A percentile compares a stretch with the other conserved stretches of the same genome.
Evolutionary conservation across 2,797 vertebrate genomes (phyloP).

Genomic region (Xenops minutus): DNA sequence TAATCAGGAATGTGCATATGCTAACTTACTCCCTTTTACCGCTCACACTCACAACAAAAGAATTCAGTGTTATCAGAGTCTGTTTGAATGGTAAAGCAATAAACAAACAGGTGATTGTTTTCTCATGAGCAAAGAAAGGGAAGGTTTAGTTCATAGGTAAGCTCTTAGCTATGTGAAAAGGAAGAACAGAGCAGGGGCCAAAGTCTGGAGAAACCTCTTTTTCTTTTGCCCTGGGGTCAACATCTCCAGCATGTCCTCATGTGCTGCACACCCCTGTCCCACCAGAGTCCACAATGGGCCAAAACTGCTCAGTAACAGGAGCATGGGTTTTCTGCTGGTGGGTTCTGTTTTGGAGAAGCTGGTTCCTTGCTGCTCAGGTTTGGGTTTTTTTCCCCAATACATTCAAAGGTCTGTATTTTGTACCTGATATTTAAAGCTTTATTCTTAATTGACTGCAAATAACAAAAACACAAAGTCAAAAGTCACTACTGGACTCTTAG

Average conservation of each 20-base stretch:
- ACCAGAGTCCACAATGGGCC: fast-evolving
- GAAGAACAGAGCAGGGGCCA: neutral
- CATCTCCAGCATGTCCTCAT: neutral
- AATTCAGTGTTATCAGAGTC: constrained; percentile 61
- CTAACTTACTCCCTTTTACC: constrained; percentile 28
- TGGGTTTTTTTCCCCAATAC: neutral
- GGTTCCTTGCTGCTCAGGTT: neutral
- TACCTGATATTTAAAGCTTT: neutral
- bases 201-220: neutral
- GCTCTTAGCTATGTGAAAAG: constrained; percentile 22
- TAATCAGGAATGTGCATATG: constrained; percentile 2
- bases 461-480: neutral
- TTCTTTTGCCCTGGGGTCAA: neutral
- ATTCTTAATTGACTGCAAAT: neutral
- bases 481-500: neutral
- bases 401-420: neutral
- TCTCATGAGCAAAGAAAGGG: constrained; percentile 20
- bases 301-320: neutral
- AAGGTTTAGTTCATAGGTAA: constrained; percentile 27
- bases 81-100: constrained; percentile 67
- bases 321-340: neutral
- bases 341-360: neutral
- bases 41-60: constrained; percentile 39
- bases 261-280: fast-evolving
- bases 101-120: constrained; percentile 68